Base-by-base conservation (phyloP, 2,888 invertebrate species). In the Charanyca ferruginea region DNA sequence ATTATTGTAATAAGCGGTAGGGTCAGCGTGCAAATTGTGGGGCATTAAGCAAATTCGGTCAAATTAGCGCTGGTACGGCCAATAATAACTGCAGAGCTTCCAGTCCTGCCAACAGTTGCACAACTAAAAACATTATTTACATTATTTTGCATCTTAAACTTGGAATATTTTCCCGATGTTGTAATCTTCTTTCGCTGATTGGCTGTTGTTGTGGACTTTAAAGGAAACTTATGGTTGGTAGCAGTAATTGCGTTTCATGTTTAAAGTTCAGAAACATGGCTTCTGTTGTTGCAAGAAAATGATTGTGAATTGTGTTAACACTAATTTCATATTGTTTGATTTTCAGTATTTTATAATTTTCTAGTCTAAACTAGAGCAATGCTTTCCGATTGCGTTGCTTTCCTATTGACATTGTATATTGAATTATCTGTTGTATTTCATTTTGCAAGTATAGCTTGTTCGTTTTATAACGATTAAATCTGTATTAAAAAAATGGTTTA, bases 21-120 rank as follows among this genome's bases (percentile, higher is more conserved):
- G 79, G 79, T 83, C 83, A 82, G 83, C 80, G 83, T 84, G 84
- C 83, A 92, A 91, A 91, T 90, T 90, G 89, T 80, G 73, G 83
- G 79, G 85, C 88, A 91, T 91, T 91, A 92, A 90, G 88, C 87
- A 89, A 91, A 93, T 93, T 92, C 85, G 85, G 79, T 76, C 85
- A 90, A 91, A 92, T 91, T 92, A 91, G 89, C 85, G 80, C 85
- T 80, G 83, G 85, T 85, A 84, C 83, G 86, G 85, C 84, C 87
- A 89, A 91, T 89, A 87, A 89, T 87, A 86, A 87, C 78, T 62
- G 49, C 75, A 82, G 84, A 85, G 84, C 84, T 85, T 62, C 66
- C 80, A 74, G 84, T 55, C 53, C 70, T 61, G 60, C 68, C 80
- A 76, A 76, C 81, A 72, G 81, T 80, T 83, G 79, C 57, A 71